A percentile compares a stretch with the other conserved stretches of the same genome.
Conservation (phyloP, 2,888 invertebrate genomes). For the Glyphotaelius pellucidus region DNA sequence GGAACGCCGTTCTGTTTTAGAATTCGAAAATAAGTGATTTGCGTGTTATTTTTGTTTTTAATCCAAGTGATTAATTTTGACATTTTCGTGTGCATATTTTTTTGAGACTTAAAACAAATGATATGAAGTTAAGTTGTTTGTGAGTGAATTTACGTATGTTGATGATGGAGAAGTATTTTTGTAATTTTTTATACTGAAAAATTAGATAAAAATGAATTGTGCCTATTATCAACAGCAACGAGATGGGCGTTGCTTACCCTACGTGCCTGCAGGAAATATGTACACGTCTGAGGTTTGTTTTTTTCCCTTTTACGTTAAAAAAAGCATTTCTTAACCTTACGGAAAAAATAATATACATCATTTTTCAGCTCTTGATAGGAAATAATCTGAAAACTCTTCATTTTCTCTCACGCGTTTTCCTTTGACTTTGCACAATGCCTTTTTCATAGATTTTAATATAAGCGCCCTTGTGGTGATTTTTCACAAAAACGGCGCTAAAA, state of each 20-base stretch:
- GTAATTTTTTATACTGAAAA: neutral
- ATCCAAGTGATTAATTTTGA: neutral
- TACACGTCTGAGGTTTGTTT: constrained; percentile 57
- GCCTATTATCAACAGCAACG: constrained; percentile 64
- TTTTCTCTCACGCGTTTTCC: no score
- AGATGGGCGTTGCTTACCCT: constrained; percentile 48
- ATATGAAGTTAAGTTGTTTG: neutral
- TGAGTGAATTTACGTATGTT: constrained; percentile 6
- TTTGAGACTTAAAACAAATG: neutral
- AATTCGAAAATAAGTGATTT: constrained; percentile 15
- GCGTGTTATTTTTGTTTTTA: constrained; percentile 23
- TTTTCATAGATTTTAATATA: no score
- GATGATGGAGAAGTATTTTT: constrained; percentile 3
- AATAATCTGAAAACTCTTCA: no score
- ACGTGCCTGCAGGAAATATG: constrained; percentile 27
- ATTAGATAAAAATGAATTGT: constrained; percentile 63
- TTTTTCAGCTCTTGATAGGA: no score
- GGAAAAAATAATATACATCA: no score
- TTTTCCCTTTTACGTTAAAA: neutral
- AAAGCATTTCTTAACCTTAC: no score
- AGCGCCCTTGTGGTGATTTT: no score
- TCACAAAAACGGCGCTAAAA: no score
- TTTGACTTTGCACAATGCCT: no score
- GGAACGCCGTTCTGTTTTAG: constrained; percentile 23
- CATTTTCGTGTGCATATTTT: neutral